Conservation (phyloP, 2,797 vertebrate genomes). For the Heteromormyrus szaboi region DNA sequence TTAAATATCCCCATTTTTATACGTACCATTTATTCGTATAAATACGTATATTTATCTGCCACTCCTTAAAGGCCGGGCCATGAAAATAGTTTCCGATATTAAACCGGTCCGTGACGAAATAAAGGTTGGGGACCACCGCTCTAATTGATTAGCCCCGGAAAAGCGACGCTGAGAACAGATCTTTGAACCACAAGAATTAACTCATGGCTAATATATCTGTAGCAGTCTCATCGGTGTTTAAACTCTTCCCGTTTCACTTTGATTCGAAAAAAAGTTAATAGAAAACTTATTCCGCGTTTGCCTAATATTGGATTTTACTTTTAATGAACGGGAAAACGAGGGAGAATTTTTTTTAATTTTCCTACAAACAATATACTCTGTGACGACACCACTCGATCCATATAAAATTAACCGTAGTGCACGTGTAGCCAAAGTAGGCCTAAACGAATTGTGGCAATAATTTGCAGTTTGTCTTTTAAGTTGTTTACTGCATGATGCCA, state of each 20-base stretch:
- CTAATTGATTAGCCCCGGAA: constrained; percentile 30
- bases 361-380: background rate
- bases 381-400: background rate
- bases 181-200: background rate
- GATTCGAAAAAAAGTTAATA: background rate
- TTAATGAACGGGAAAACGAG: background rate
- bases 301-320: background rate
- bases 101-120: too few species aligned
- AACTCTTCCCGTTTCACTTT: background rate
- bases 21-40: too few species aligned
- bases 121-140: background rate
- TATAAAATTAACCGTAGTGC: background rate
- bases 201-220: background rate
- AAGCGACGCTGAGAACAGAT: background rate
- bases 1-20: too few species aligned
- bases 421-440: background rate
- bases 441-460: background rate
- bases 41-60: too few species aligned
- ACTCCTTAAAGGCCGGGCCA: too few species aligned
- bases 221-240: background rate
- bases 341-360: background rate
- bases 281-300: background rate
- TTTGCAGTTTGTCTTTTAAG: background rate
- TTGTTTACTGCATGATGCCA: background rate
- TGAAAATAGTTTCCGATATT: too few species aligned